A percentile compares a stretch with the other conserved stretches of the same genome.
Conservation (phyloP, 2,113 vertebrate genomes). For the Gopherus evgoodei region DNA sequence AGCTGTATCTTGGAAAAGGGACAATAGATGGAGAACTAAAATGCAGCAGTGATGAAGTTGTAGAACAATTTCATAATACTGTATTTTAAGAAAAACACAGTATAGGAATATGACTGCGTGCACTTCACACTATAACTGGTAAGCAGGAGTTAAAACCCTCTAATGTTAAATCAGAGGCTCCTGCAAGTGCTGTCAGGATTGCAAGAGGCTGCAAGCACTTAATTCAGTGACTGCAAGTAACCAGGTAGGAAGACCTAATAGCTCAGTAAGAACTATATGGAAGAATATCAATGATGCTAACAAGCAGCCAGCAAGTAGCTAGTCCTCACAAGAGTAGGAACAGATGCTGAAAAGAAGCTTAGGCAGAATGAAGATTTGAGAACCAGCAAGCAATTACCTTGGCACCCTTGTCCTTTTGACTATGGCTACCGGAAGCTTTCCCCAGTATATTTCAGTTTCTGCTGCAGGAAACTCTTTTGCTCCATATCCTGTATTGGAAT, state of each 20-base stretch:
- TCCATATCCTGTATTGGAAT: background rate
- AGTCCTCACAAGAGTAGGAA: background rate
- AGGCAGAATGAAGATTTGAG: background rate
- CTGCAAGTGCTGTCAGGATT: background rate
- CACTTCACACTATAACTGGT: background rate
- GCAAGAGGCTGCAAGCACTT: background rate
- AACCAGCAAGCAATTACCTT: background rate
- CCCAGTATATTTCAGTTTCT: background rate
- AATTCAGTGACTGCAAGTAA: background rate
- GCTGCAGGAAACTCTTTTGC: background rate
- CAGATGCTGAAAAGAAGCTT: background rate
- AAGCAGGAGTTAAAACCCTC: conserved; percentile 7
- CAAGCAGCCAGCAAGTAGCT: background rate
- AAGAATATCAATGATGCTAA: background rate
- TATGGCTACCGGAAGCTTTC: background rate
- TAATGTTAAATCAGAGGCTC: background rate
- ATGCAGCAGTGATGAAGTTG: background rate
- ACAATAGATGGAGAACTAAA: background rate
- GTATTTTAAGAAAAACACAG: background rate
- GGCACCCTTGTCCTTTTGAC: background rate
- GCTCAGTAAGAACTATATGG: background rate
- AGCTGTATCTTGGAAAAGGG: background rate
- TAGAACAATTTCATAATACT: background rate
- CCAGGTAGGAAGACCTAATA: background rate
- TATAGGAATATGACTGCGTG: background rate